Percentiles rank a stretch among this genome's conserved stretches.
Evolutionary conservation across 2,113 vertebrate species (phyloP).

Genomic region (Sebastes schlegelii): DNA sequence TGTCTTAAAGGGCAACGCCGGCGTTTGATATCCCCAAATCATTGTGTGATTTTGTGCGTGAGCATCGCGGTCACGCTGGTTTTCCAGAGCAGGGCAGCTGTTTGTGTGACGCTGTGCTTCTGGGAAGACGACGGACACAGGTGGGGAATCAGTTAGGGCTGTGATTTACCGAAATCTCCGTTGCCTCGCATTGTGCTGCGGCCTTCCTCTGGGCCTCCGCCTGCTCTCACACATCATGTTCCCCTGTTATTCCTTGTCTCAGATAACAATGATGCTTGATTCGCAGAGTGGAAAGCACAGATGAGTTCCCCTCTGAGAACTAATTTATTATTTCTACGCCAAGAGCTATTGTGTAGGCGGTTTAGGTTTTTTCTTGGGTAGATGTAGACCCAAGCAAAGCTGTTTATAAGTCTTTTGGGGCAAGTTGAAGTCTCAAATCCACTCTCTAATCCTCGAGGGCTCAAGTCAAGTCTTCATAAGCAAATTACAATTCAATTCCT

Average conservation of each 20-base stretch:
- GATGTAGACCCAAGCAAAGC: background rate
- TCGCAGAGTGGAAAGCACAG: slow-evolving; percentile 60
- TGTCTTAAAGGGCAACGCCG: slow-evolving; percentile 37
- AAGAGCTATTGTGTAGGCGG: slow-evolving; percentile 38
- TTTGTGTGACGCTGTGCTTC: slow-evolving; percentile 66
- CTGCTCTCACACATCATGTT: slow-evolving; percentile 54
- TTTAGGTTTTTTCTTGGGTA: slow-evolving; percentile 32
- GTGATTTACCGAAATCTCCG: slow-evolving; percentile 76
- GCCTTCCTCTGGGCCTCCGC: slow-evolving; percentile 73
- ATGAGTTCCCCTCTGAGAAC: slow-evolving; percentile 48
- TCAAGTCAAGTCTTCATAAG: background rate
- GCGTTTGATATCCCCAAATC: slow-evolving; percentile 35
- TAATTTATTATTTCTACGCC: slow-evolving; percentile 58
- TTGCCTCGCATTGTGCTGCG: slow-evolving; percentile 72
- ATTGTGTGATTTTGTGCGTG: slow-evolving; percentile 50
- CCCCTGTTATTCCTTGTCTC: slow-evolving; percentile 53
- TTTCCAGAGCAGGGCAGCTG: slow-evolving; percentile 63
- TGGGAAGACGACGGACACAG: slow-evolving; percentile 79
- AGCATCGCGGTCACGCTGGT: slow-evolving; percentile 20
- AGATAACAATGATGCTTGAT: slow-evolving; percentile 71
- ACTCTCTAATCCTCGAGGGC: background rate
- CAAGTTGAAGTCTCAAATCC: background rate
- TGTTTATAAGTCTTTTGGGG: slow-evolving; percentile 7
- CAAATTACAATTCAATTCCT: background rate
- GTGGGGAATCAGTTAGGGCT: slow-evolving; percentile 79